Base-by-base conservation (phyloP, 92 coral and sea anemone genomes). In the Parazoanthus darwini region DNA sequence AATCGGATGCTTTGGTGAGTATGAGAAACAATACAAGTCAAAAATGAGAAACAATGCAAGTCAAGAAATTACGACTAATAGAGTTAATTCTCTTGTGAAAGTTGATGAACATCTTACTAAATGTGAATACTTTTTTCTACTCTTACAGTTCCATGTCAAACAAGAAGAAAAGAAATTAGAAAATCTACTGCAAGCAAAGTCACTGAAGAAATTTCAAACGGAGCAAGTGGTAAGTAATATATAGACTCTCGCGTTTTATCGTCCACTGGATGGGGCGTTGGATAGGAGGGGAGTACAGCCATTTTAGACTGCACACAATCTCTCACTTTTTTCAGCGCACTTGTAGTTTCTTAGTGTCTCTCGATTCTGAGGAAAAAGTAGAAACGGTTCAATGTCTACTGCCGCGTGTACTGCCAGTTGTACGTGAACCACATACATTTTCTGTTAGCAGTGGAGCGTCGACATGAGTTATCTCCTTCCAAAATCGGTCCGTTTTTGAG, bases 1-100 rank as follows among this genome's bases (percentile, higher is more conserved):
- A 95, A 86, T 94, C 99, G 37, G 99, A 97, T 88, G 87, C 93
- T 37, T 91, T 93, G 92, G 99, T 97, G 89, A 46, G 98, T 90
- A 11, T 16, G 36, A 26, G 56, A 37, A 48, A 54, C 14, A 23
- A 65, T 70, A 36, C 8, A 29, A 33, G 15, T 42, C 83, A 37
- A 63, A 63, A 63, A 26, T 16, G 36, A 26, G 56, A 37, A 48
- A 54, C 14, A 23, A 65, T 70, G 59, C 8, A 29, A 33, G 15
- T 23, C 29, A 48, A 48, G 51, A 48, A 16, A 78, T 51, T 26
- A 25, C 42, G 4, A 39, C 2, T 39, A 39, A 39, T 2, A 39
- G 42, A 39, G 4, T 39, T 29, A 29, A 39, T 13, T 78, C 23
- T 66, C 29, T 65, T 23, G 48, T 9, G 11, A 22, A 29, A 16